Evolutionary conservation across 2,888 invertebrate species (phyloP), one percentile per base, ranked within the genome.

Genomic region (Muschampia plurimacula): DNA sequence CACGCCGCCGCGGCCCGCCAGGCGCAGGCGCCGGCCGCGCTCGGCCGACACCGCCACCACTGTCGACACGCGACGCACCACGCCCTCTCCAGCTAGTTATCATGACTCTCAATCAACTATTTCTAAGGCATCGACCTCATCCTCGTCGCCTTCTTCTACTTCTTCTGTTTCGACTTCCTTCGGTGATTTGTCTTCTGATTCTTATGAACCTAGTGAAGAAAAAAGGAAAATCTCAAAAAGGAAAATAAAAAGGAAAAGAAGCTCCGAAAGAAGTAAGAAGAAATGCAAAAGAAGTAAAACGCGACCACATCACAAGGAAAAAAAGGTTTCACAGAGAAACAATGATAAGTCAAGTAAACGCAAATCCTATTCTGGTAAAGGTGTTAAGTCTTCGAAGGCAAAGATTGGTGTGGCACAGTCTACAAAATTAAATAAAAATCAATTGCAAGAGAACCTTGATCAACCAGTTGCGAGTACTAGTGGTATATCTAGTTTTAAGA

Each of bases 351-450:
- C 79, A 8, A 80, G 78, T 67, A 86, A 86, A 76, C 80, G 84
- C 8, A 91, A 91, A 77, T 86, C 22, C 22, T 22, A 22, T 22
- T 84, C 85, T 12, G 89, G 90, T 0, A 89, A 86, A 70, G 90
- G 89, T 0, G 90, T 89, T 0, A 91, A 91, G 75, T 85, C 86
- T 2, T 89, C 91, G 9, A 87, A 82, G 70, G 80, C 77, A 67
- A 69, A 63, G 3, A 72, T 55, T 49, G 13, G 57, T 13, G 28
- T 13, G 1, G 60, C 65, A 9, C 65, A 59, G 32, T 28, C 74
- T 7, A 71, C 77, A 3, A 74, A 71, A 57, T 60, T 62, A 9
- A 41, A 13, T 15, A n/a, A 67, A 12, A 76, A 75, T 8, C 59
- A 64, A 41, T 44, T 69, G 6, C 71, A 68, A 7, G 39, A 67